phyloP scores from a whole-genome alignment of 2,888 invertebrate genomes.

The Oxyteleia sp. region DNA sequence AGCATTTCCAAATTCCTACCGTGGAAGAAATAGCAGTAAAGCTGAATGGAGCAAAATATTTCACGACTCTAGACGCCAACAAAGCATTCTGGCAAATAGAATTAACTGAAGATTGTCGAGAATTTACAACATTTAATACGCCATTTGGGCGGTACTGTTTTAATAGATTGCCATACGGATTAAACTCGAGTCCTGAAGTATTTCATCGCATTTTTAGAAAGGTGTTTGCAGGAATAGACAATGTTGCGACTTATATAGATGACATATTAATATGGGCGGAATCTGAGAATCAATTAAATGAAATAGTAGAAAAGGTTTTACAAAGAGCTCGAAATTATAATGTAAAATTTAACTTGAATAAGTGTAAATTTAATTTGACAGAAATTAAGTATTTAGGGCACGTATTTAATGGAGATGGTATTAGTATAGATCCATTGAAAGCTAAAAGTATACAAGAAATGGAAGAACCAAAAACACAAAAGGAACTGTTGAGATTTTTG shows the following conservation, averaged over 20 bases:
- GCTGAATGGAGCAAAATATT: slow-evolving; percentile 26
- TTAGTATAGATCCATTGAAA: slow-evolving; percentile 70
- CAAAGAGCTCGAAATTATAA: slow-evolving; percentile 39
- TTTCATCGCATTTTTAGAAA: slow-evolving; percentile 74
- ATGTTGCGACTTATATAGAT: slow-evolving; percentile 76
- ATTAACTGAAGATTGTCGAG: slow-evolving; percentile 5
- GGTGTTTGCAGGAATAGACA: slow-evolving; percentile 75
- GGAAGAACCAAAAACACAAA: slow-evolving; percentile 68
- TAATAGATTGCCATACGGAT: slow-evolving; percentile 73
- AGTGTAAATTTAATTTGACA: slow-evolving; percentile 11
- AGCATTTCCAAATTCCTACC: slow-evolving; percentile 29
- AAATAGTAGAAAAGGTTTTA: slow-evolving; percentile 51
- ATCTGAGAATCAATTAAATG: slow-evolving; percentile 74
- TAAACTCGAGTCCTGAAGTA: slow-evolving; percentile 76
- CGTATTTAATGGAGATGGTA: slow-evolving; percentile 67
- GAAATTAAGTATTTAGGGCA: slow-evolving; percentile 67
- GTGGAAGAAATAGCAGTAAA: slow-evolving; percentile 33
- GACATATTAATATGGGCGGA: slow-evolving; percentile 78
- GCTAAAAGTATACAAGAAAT: slow-evolving; percentile 74
- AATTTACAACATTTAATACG: slow-evolving; percentile 48
- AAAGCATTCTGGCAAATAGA: slow-evolving; percentile 53
- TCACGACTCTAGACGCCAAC: slow-evolving; percentile 34
- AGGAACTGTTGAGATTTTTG: slow-evolving; percentile 75
- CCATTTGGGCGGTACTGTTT: slow-evolving; percentile 43
- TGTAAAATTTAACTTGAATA: slow-evolving; percentile 63